Percentiles rank a stretch among this genome's conserved stretches.
Conservation (phyloP, 2,113 vertebrate genomes). For the Dinomys branickii region DNA sequence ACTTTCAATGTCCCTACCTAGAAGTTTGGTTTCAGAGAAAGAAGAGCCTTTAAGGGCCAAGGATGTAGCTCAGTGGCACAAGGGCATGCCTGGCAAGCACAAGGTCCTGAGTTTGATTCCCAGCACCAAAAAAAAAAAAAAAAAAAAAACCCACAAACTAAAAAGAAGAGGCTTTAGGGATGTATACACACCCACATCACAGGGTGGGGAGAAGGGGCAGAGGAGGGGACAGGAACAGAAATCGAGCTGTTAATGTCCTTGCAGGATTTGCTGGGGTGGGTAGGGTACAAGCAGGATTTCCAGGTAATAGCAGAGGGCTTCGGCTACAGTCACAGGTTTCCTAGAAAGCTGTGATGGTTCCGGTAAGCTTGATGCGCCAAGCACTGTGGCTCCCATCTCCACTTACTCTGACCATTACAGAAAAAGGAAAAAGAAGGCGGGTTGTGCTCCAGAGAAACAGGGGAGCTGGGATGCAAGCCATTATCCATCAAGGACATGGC, state of each 20-base stretch:
- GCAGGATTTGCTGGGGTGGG: background rate
- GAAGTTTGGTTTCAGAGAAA: background rate
- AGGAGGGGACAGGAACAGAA: background rate
- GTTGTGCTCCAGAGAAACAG: background rate
- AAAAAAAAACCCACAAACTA: too few species aligned
- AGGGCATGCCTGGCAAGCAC: too few species aligned
- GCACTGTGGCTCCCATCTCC: background rate
- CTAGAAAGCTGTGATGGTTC: background rate
- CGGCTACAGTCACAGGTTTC: background rate
- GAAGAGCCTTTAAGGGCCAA: background rate
- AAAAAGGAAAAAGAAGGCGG: background rate
- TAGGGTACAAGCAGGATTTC: background rate
- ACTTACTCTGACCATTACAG: background rate
- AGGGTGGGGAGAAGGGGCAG: background rate
- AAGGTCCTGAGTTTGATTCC: too few species aligned
- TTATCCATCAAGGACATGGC: background rate
- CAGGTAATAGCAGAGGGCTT: background rate
- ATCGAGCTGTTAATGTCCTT: too few species aligned
- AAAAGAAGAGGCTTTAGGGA: background rate
- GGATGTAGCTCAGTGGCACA: too few species aligned
- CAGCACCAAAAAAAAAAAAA: too few species aligned
- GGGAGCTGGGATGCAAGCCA: background rate
- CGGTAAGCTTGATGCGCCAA: background rate
- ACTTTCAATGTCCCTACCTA: background rate
- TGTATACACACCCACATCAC: background rate